Conservation (phyloP, 2,797 vertebrate species). For the Coregonus sp. region DNA sequence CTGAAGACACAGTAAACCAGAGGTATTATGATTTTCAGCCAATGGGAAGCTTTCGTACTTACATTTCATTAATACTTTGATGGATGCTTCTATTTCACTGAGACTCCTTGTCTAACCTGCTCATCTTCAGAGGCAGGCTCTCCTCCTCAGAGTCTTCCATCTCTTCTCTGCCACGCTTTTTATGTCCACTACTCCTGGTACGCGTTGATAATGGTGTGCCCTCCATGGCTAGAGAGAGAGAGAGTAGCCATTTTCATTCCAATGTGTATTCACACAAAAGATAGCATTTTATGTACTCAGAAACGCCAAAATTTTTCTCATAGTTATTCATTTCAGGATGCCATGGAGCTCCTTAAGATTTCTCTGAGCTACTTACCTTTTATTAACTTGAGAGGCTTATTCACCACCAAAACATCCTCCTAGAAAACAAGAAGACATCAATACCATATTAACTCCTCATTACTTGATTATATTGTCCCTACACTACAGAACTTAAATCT, state of each 20-base stretch:
- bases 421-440: constrained; percentile 17
- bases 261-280: not conserved
- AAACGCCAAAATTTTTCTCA: not conserved
- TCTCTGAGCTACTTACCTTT: constrained; percentile 32
- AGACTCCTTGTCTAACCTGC: constrained; percentile 39
- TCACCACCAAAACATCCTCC: constrained; percentile 37
- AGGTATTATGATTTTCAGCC: not conserved
- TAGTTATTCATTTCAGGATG: not conserved
- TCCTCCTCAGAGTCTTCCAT: constrained; percentile 9
- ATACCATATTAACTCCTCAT: not conserved
- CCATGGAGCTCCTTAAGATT: not conserved
- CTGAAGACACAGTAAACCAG: constrained; percentile 27
- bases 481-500: not conserved
- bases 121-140: constrained; percentile 42
- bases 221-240: constrained; percentile 44
- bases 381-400: constrained; percentile 32
- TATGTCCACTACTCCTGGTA: constrained; percentile 66
- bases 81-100: not conserved
- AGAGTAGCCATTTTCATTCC: not conserved
- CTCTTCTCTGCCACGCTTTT: constrained; percentile 48
- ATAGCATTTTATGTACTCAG: no score
- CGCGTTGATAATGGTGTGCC: constrained; percentile 46
- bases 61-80: not conserved
- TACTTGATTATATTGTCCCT: not conserved
- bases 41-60: not conserved